Percentiles rank a stretch among this genome's conserved stretches.
phyloP scores from a whole-genome alignment of 92 coral and sea anemone genomes.

The Meandrina meandrites region DNA sequence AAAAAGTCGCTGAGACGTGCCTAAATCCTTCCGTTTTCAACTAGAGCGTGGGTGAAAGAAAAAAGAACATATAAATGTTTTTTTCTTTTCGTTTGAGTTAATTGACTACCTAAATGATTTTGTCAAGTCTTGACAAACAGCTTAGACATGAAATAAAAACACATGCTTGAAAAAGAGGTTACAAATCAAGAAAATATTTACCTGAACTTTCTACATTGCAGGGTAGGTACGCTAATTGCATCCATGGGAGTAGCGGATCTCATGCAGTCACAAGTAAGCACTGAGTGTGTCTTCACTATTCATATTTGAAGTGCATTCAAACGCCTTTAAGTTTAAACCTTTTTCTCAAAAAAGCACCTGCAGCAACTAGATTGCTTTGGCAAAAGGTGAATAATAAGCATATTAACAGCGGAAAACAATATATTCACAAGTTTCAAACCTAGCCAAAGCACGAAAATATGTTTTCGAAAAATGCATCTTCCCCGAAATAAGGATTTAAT shows the following conservation, averaged over 20 bases:
- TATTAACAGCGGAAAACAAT: background rate
- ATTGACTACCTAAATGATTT: background rate
- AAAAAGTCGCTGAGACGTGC: background rate
- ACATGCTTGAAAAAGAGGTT: background rate
- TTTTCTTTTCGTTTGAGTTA: background rate
- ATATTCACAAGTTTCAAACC: background rate
- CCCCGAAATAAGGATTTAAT: no score
- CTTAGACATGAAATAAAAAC: background rate
- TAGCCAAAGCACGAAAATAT: background rate
- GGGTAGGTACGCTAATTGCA: background rate
- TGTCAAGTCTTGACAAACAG: background rate
- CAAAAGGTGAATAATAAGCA: background rate
- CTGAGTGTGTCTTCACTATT: background rate
- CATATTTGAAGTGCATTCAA: background rate
- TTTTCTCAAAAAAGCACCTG: background rate
- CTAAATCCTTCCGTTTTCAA: background rate
- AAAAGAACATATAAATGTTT: background rate
- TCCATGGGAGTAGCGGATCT: no score
- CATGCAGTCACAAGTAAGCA: no score
- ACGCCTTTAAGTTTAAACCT: background rate
- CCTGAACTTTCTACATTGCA: background rate
- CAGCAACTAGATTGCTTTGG: background rate
- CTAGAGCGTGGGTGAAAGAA: background rate
- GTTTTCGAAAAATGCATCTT: background rate
- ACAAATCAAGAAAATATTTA: background rate